Conservation (phyloP, 2,797 vertebrate species). For the Sarcophilus harrisii region DNA sequence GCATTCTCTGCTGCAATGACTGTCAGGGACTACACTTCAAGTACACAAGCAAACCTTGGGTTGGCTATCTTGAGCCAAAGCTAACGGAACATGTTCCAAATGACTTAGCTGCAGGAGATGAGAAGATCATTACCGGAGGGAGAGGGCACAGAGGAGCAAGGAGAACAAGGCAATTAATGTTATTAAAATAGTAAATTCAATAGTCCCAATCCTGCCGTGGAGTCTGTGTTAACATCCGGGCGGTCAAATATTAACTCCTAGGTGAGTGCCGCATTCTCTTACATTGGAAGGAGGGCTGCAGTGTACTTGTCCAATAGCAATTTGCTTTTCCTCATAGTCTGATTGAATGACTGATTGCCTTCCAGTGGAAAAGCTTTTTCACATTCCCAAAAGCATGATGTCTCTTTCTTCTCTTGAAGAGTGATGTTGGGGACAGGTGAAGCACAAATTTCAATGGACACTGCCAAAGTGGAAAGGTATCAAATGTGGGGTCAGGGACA, state of each 20-base stretch:
- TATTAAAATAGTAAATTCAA: constrained; percentile 13
- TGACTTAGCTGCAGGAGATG: constrained; percentile 1
- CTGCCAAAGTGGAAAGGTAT: neutral
- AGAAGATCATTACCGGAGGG: neutral
- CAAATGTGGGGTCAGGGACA: neutral
- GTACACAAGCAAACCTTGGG: neutral
- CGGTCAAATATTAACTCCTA: neutral
- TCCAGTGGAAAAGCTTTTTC: neutral
- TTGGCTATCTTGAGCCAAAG: constrained; percentile 1
- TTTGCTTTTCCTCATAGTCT: neutral
- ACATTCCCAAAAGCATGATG: neutral
- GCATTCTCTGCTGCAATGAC: neutral
- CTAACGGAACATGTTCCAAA: neutral
- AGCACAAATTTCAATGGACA: neutral
- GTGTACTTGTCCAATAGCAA: neutral
- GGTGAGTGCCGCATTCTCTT: neutral
- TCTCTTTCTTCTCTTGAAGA: neutral
- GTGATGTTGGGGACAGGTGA: neutral
- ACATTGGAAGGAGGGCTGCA: neutral
- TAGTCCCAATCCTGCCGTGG: neutral
- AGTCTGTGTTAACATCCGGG: neutral
- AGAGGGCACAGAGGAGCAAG: constrained; percentile 1
- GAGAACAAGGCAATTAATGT: constrained; percentile 8
- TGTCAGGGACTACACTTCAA: neutral
- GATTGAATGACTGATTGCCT: neutral